Evolutionary conservation across 2,797 vertebrate species (phyloP).

Genomic region (Enteromius treurensis): DNA sequence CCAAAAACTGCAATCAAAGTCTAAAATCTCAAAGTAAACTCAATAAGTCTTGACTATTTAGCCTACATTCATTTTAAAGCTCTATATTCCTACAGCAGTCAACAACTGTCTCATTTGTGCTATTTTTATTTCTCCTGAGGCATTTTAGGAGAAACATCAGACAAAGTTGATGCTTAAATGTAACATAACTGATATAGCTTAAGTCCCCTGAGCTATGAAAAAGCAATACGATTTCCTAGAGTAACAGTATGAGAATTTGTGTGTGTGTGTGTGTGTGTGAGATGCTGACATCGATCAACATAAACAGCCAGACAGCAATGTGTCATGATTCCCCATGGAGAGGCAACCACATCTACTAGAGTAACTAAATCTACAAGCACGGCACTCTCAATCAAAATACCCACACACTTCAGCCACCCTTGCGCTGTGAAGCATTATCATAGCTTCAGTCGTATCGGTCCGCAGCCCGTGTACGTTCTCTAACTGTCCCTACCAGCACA

Average conservation of each 20-base stretch:
- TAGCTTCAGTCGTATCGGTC: conserved; percentile 12
- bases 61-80: not conserved
- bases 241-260: not conserved
- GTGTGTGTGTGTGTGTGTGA: not conserved
- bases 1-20: conserved; percentile 13
- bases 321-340: conserved; percentile 30
- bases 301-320: conserved; percentile 39
- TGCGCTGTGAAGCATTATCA: conserved; percentile 16
- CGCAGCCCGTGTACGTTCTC: conserved; percentile 3
- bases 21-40: not conserved
- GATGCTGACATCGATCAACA: conserved; percentile 30
- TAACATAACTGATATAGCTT: conserved; percentile 13
- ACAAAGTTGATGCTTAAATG: conserved; percentile 15
- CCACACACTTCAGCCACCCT: conserved; percentile 9
- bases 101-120: conserved; percentile 8
- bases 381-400: conserved; percentile 24
- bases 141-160: conserved; percentile 17
- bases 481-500: conserved; percentile 32
- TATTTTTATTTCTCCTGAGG: conserved; percentile 19
- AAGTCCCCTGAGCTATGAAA: conserved; percentile 2
- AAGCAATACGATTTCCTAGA: conserved; percentile 9
- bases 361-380: conserved; percentile 22
- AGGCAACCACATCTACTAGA: conserved; percentile 1
- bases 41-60: not conserved
- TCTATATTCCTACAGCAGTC: not conserved